These are phyloP conservation scores for Chaetodon trifasciatus DNA, from an alignment of 2,797 vertebrate species.

Conservation along the genomic window DNA sequence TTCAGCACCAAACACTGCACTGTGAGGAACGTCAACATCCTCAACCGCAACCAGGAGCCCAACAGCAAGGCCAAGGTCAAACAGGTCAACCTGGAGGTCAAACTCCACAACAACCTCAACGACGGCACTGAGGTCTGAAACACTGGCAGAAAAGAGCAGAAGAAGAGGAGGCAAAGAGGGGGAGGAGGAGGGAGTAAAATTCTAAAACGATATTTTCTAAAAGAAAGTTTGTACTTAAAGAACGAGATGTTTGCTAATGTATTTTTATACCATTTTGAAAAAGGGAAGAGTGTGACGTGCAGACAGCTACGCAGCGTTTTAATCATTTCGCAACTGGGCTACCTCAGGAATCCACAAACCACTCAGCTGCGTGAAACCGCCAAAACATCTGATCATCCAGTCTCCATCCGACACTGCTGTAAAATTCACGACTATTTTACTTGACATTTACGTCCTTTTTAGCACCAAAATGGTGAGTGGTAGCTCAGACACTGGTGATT, in stretches of 20 bases:
- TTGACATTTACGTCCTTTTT: constrained; percentile 16
- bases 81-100: constrained; percentile 93
- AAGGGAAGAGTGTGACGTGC: constrained; percentile 75
- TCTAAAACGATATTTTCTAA: constrained; percentile 70
- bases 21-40: constrained; percentile 89
- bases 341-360: constrained; percentile 80
- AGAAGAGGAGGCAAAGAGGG: background rate
- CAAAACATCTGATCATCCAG: constrained; percentile 30
- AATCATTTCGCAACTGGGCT: constrained; percentile 84
- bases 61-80: constrained; percentile 86
- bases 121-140: constrained; percentile 95
- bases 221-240: constrained; percentile 78
- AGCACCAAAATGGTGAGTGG: constrained; percentile 53
- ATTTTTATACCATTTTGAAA: constrained; percentile 88
- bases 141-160: background rate
- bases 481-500: constrained; percentile 83
- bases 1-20: constrained; percentile 89
- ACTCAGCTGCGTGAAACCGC: constrained; percentile 41
- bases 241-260: constrained; percentile 80
- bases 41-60: constrained; percentile 80
- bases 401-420: background rate
- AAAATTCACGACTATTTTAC: constrained; percentile 7
- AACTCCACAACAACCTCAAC: constrained; percentile 93
- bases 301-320: constrained; percentile 72
- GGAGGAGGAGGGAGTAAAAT: background rate